Evolutionary conservation across 2,113 vertebrate genomes (phyloP).

Genomic region (Hiodon tergisus): DNA sequence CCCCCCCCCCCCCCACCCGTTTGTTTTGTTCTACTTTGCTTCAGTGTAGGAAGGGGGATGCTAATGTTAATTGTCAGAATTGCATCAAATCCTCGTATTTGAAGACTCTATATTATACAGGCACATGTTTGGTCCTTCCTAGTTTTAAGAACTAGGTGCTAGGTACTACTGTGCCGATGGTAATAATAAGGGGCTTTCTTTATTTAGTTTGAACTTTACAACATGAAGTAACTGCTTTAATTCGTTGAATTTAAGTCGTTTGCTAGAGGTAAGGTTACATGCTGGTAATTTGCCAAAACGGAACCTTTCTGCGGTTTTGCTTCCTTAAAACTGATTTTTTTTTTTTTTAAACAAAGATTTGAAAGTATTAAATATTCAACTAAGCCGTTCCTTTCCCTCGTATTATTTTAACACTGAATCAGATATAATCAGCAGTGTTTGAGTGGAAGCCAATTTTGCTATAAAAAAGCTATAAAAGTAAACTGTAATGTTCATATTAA

Average conservation of each 20-base stretch:
- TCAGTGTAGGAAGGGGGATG: too few relatives aligned
- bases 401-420: not conserved
- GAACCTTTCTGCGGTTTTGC: conserved; percentile 35
- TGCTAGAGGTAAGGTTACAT: conserved; percentile 35
- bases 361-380: not conserved
- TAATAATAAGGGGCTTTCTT: not conserved
- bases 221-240: conserved; percentile 40
- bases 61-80: too few relatives aligned
- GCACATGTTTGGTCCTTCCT: too few relatives aligned
- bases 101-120: too few relatives aligned
- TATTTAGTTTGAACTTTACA: conserved; percentile 44
- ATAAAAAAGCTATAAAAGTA: not conserved
- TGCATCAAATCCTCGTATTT: too few relatives aligned
- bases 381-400: not conserved
- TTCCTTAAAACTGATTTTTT: conserved; percentile 46
- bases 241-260: conserved; percentile 50
- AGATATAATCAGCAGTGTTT: not conserved
- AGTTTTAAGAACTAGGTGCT: too few relatives aligned
- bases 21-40: too few relatives aligned
- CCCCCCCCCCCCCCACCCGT: too few relatives aligned
- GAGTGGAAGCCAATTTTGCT: too few relatives aligned
- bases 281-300: conserved; percentile 46
- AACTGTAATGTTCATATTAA: conserved; percentile 52
- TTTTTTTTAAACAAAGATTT: conserved; percentile 22
- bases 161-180: too few relatives aligned